phyloP scores from a whole-genome alignment of 2,888 invertebrate species.

The Asteroscopus sphinx region DNA sequence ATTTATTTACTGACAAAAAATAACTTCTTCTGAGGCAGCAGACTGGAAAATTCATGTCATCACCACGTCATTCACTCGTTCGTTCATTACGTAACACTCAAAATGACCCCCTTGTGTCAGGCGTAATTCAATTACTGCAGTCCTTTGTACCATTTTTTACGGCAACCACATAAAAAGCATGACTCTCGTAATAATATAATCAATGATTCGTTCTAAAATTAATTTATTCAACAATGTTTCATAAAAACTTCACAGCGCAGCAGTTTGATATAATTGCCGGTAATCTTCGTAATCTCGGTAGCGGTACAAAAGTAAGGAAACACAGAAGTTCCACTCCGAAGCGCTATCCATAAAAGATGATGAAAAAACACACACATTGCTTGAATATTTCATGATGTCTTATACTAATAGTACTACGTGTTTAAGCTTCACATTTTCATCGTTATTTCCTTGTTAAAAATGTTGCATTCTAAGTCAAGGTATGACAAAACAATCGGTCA shows the following conservation, averaged over 20 bases:
- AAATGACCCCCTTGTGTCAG: slow-evolving; percentile 17
- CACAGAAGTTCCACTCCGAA: slow-evolving; percentile 29
- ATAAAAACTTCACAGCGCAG: slow-evolving; percentile 49
- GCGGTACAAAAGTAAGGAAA: slow-evolving; percentile 6
- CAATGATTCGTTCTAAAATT: slow-evolving; percentile 57
- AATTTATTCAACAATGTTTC: slow-evolving; percentile 60
- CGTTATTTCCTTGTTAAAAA: too few relatives aligned
- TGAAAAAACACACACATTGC: too few relatives aligned
- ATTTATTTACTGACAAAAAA: too few relatives aligned
- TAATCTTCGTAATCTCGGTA: slow-evolving; percentile 55
- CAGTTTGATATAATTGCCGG: slow-evolving; percentile 60
- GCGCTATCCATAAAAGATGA: too few relatives aligned
- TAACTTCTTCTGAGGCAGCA: background rate
- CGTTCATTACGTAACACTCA: slow-evolving; percentile 15
- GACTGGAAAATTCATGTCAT: background rate
- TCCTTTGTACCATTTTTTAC: slow-evolving; percentile 29
- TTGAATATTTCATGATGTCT: too few relatives aligned
- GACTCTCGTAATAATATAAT: slow-evolving; percentile 55
- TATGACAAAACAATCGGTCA: too few relatives aligned
- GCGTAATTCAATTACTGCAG: slow-evolving; percentile 40
- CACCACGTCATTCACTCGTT: background rate
- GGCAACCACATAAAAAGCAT: slow-evolving; percentile 36
- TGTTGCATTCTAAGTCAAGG: too few relatives aligned
- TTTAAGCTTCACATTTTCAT: too few relatives aligned
- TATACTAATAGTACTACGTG: too few relatives aligned